Percentiles rank a stretch among this genome's conserved stretches.
Evolutionary conservation across 2,797 vertebrate species (phyloP).

Genomic region (Anabas testudineus): DNA sequence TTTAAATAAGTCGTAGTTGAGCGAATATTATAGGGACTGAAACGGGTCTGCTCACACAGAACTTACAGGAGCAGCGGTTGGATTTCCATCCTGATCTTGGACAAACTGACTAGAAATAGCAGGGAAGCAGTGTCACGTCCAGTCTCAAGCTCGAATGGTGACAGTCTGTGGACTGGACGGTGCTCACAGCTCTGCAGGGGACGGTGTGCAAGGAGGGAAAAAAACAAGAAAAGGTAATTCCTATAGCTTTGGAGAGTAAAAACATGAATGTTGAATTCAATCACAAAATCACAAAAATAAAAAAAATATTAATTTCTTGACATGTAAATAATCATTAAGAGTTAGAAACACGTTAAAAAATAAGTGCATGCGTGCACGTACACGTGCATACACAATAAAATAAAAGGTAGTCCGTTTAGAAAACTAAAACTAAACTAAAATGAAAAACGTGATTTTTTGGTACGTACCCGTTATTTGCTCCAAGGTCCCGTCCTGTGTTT

Average conservation of each 20-base stretch:
- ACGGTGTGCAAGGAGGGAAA: conserved; percentile 21
- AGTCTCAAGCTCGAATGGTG: conserved; percentile 28
- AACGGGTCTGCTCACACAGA: conserved; percentile 30
- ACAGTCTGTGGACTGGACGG: conserved; percentile 49
- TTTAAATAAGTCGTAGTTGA: neutral
- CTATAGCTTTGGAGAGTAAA: neutral
- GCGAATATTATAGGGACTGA: neutral
- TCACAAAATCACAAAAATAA: conserved; percentile 5
- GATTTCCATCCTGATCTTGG: conserved; percentile 60
- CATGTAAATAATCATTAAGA: conserved; percentile 21
- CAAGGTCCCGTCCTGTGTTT: conserved; percentile 40
- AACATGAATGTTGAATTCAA: neutral
- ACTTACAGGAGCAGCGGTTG: conserved; percentile 68
- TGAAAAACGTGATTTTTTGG: neutral
- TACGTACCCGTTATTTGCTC: conserved; percentile 60
- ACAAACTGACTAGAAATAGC: conserved; percentile 41
- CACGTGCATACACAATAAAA: neutral
- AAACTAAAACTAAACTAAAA: conserved; percentile 4
- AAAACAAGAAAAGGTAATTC: conserved; percentile 27
- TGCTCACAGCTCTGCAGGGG: conserved; percentile 48
- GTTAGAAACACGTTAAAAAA: neutral
- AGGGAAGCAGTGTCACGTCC: conserved; percentile 42
- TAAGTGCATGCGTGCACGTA: neutral
- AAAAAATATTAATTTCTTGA: neutral
- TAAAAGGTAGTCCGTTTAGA: neutral